Evolutionary conservation across 2,113 vertebrate genomes (phyloP), one percentile per base, ranked within the genome.

Genomic region (Leptobrachium ailaonicum): DNA sequence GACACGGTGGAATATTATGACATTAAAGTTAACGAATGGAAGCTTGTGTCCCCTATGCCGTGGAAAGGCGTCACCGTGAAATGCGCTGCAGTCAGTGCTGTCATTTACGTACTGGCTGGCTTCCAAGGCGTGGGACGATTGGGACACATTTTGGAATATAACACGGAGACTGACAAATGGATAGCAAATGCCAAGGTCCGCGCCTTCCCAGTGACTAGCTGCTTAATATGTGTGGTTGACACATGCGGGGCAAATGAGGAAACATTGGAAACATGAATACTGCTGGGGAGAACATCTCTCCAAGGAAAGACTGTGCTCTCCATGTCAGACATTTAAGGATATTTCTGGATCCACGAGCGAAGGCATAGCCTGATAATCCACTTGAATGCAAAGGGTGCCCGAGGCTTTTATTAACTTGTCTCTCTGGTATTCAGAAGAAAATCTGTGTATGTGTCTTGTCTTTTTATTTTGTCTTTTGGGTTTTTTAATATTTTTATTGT

Each of bases 191-290:
- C 91, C 81, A 98, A 98, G 91, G 95, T 98, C 77, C 93, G 96
- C n/a, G 96, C 97, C 56, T 98, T 98, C 78, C 96, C 97, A 2
- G 95, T 99, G 84, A 98, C 97, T 13, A 98, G 95, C 87, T 98
- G 96, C 85, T 93, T 99, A 80, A 98, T 99, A 87, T 98, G 97
- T 84, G 96, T 99, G 79, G 96, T 98, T 69, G 97, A 99, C 89
- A 98, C 95, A 6, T 99, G 97, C 67, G 97, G 97, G 20, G 96
- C 96, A 87, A 98, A 98, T 67, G 97, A 99, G 89, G 96, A 99
- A 75, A 94, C 92, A 41, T 86, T 94, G 78, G 94, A 95, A 85
- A 92, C 90, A 81, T 94, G 85, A 95, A 85, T 3, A 2, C 50
- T 42, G 5, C 58, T 83, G 64, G 71, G 81, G 41, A 83, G 71